phyloP scores from a whole-genome alignment of 2,113 vertebrate genomes.

The Taurulus bubalis region DNA sequence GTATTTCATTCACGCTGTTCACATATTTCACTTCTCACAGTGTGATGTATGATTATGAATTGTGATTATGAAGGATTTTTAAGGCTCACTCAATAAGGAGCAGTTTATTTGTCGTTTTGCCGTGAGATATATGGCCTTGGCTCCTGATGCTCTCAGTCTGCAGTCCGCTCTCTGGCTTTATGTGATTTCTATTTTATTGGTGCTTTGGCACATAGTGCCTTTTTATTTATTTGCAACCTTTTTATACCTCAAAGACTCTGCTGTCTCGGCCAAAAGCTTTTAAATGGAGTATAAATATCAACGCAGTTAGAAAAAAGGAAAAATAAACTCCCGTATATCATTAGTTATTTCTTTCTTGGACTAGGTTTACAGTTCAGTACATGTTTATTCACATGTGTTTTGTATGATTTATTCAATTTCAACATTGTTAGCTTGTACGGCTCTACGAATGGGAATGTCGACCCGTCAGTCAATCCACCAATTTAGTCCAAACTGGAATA shows the following conservation, averaged over 20 bases:
- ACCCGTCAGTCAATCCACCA: too few species aligned
- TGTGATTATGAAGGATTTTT: slow-evolving; percentile 36
- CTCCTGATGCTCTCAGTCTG: background rate
- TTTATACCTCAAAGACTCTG: background rate
- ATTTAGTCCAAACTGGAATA: too few species aligned
- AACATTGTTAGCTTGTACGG: too few species aligned
- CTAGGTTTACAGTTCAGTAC: background rate
- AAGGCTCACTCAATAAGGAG: slow-evolving; percentile 16
- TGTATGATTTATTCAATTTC: too few species aligned
- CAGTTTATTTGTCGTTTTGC: slow-evolving; percentile 26
- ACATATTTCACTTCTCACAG: slow-evolving; percentile 29
- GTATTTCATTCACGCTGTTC: slow-evolving; percentile 14
- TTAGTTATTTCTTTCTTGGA: background rate
- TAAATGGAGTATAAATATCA: slow-evolving; percentile 15
- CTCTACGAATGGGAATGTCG: background rate
- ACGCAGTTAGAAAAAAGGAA: background rate
- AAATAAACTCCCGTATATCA: slow-evolving; percentile 4
- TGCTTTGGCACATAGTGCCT: background rate
- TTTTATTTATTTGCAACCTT: slow-evolving; percentile 39
- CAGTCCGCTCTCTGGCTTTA: slow-evolving; percentile 13
- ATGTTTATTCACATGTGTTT: background rate
- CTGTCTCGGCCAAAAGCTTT: slow-evolving; percentile 10
- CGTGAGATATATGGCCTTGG: slow-evolving; percentile 27
- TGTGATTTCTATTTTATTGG: slow-evolving; percentile 22
- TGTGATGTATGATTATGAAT: slow-evolving; percentile 23